Conservation (phyloP, 1,140 invertebrate species). For the Leptonema lineaticorne region DNA sequence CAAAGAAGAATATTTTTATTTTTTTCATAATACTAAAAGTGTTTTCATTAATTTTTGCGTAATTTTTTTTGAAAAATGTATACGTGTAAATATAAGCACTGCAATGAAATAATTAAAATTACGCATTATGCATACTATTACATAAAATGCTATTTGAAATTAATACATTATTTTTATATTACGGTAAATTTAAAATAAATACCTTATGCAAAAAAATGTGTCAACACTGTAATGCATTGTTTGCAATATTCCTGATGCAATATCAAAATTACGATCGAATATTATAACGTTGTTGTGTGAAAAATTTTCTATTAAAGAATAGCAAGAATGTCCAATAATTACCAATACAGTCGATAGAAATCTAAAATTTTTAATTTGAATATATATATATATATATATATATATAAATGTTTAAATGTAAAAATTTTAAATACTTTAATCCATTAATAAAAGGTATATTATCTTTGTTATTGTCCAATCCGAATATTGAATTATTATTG, state of each 20-base stretch:
- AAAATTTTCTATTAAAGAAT: slow-evolving; percentile 14
- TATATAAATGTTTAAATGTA: not conserved
- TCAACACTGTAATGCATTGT: slow-evolving; percentile 26
- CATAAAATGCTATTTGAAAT: no score
- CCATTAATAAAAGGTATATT: slow-evolving; percentile 10
- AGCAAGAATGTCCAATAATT: slow-evolving; percentile 17
- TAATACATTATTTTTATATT: no score
- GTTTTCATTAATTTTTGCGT: not conserved
- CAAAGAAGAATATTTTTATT: not conserved
- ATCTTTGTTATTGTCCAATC: not conserved
- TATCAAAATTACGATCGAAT: slow-evolving; percentile 12
- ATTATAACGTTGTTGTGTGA: slow-evolving; percentile 14
- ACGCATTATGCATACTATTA: no score
- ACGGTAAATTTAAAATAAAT: no score
- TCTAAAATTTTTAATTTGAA: not conserved
- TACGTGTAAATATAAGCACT: slow-evolving; percentile 3
- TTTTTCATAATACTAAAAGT: not conserved
- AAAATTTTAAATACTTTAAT: no score
- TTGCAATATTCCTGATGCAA: slow-evolving; percentile 8
- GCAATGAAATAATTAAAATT: no score
- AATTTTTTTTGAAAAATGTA: not conserved
- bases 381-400: not conserved
- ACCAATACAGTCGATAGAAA: slow-evolving; percentile 28
- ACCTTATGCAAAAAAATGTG: slow-evolving; percentile 35
- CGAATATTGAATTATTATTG: slow-evolving; percentile 20